A percentile compares a stretch with the other conserved stretches of the same genome.
Conservation (phyloP, 2,888 invertebrate species). For the Ethmia dodecea region DNA sequence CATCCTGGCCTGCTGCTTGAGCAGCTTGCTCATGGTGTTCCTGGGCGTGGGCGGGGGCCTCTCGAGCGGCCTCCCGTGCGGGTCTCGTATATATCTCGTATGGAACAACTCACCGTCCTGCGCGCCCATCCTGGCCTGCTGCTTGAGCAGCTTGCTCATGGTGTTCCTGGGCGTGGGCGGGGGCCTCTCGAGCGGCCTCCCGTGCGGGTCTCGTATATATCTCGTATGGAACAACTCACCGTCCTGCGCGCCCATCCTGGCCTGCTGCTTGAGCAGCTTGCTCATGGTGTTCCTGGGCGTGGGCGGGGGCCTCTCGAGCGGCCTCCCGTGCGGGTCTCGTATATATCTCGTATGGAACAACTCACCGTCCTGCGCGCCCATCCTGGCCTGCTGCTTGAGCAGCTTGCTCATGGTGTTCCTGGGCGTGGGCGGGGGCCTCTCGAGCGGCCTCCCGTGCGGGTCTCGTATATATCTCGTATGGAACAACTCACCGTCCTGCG, state of each 20-base stretch:
- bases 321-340: slow-evolving; percentile 6
- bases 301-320: slow-evolving; percentile 35
- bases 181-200: neutral
- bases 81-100: too few relatives aligned
- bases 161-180: neutral
- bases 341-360: too few relatives aligned
- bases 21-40: too few relatives aligned
- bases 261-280: slow-evolving; percentile 69
- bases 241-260: slow-evolving; percentile 32
- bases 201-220: too few relatives aligned
- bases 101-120: too few relatives aligned
- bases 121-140: too few relatives aligned
- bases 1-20: too few relatives aligned
- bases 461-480: too few relatives aligned
- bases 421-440: slow-evolving; percentile 23
- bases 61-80: too few relatives aligned
- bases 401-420: slow-evolving; percentile 67
- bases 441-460: slow-evolving; percentile 28
- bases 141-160: neutral
- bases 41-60: too few relatives aligned
- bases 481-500: too few relatives aligned
- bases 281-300: slow-evolving; percentile 52
- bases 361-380: slow-evolving; percentile 15
- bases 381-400: slow-evolving; percentile 64
- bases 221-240: too few relatives aligned